These are phyloP conservation scores for Leiothrix lutea DNA, from an alignment of 2,113 vertebrate genomes.

Conservation along the genomic window DNA sequence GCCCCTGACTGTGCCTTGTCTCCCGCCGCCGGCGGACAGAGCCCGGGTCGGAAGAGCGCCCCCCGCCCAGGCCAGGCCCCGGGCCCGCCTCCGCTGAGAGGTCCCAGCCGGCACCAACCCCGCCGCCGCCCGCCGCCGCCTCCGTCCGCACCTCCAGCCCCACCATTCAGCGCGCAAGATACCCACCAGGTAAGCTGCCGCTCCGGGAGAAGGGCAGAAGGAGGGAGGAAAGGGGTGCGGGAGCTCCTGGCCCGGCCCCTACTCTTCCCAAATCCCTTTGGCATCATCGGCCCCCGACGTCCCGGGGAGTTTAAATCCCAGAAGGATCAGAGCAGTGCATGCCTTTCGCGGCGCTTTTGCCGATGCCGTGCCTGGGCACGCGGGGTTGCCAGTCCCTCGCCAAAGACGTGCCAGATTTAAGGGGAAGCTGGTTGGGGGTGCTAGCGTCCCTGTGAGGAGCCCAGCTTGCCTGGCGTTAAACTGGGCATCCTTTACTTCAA, in stretches of 20 bases:
- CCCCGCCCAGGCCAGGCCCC: conserved; percentile 76
- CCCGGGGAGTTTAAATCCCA: neutral
- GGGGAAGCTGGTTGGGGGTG: neutral
- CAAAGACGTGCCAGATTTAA: neutral
- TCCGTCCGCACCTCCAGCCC: conserved; percentile 81
- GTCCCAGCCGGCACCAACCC: conserved; percentile 63
- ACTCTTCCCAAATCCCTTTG: neutral
- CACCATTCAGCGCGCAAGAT: conserved; percentile 97
- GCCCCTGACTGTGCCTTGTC: neutral
- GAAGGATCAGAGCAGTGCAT: neutral
- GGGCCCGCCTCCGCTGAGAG: conserved; percentile 75
- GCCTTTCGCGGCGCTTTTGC: neutral
- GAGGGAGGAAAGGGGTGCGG: no score
- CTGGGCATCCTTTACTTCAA: neutral
- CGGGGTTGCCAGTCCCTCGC: neutral
- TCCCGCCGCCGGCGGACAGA: conserved; percentile 60
- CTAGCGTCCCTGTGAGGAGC: neutral
- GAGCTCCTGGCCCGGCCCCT: neutral
- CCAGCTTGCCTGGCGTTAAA: neutral
- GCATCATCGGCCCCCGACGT: neutral
- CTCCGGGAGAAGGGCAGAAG: neutral
- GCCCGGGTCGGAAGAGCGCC: conserved; percentile 89
- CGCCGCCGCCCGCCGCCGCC: conserved; percentile 67
- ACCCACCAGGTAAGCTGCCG: conserved; percentile 83
- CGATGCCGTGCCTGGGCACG: neutral